These are phyloP conservation scores for Pluvialis apricaria DNA, from an alignment of 2,113 vertebrate species.

Conservation along the genomic window DNA sequence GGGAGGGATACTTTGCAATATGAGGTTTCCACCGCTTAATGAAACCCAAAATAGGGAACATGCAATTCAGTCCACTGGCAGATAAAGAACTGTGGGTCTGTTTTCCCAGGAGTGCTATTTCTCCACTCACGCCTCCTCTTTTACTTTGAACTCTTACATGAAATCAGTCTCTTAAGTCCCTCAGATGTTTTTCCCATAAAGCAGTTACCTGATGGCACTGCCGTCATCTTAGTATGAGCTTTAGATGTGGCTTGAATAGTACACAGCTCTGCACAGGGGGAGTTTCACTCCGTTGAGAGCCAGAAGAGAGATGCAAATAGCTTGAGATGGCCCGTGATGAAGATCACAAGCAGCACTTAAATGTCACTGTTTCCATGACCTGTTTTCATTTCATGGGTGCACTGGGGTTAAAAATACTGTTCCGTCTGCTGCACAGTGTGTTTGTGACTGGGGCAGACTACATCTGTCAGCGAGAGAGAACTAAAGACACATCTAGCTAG, in stretches of 20 bases:
- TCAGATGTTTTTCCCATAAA: not conserved
- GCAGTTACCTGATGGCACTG: not conserved
- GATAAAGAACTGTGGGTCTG: not conserved
- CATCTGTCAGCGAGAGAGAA: not conserved
- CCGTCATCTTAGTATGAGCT: not conserved
- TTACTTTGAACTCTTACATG: not conserved
- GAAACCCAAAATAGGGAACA: accelerated
- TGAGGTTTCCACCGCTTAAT: accelerated
- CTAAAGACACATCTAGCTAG: not conserved
- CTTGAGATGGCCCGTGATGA: not conserved
- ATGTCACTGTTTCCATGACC: not conserved
- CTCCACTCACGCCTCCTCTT: not conserved
- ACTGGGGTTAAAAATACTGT: not conserved
- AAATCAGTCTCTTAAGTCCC: not conserved
- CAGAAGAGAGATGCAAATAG: not conserved
- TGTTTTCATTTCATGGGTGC: not conserved
- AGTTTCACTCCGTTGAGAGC: not conserved
- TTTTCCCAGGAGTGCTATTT: not conserved
- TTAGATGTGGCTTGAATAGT: not conserved
- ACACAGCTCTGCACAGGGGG: accelerated
- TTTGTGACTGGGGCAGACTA: not conserved
- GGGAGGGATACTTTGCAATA: too few species aligned
- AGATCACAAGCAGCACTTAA: not conserved
- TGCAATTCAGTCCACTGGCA: not conserved
- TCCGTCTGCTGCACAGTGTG: not conserved